Percentiles rank a stretch among this genome's conserved stretches.
These are phyloP conservation scores for Urocyon cinereoargenteus DNA, from an alignment of 2,797 vertebrate genomes.

Conservation along the genomic window DNA sequence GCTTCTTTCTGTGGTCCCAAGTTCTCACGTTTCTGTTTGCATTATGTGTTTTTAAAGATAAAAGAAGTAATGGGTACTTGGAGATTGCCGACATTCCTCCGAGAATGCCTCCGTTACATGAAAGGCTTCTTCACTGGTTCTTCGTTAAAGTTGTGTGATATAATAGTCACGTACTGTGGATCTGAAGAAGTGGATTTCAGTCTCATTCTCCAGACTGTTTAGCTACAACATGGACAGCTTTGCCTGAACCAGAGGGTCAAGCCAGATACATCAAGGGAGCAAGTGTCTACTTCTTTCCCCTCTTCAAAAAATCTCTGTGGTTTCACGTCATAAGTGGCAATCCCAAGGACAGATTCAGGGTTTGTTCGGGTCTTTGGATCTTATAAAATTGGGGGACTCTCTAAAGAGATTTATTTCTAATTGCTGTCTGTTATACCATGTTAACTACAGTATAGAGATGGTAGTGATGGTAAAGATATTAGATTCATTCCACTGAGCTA, in stretches of 20 bases:
- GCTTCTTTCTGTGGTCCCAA: background rate
- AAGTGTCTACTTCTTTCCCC: background rate
- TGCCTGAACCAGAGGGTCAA: background rate
- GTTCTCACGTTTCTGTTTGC: slow-evolving; percentile 11
- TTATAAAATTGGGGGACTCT: background rate
- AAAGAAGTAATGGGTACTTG: background rate
- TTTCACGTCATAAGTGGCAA: slow-evolving; percentile 20
- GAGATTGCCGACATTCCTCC: background rate
- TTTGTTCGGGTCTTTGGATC: slow-evolving; percentile 49
- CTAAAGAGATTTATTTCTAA: slow-evolving; percentile 11
- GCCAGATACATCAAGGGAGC: slow-evolving; percentile 42
- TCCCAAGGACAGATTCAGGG: slow-evolving; percentile 12
- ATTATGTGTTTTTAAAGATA: background rate
- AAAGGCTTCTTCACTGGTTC: background rate
- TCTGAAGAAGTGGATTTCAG: background rate
- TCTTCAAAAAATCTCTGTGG: background rate
- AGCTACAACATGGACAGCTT: background rate
- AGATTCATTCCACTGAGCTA: background rate
- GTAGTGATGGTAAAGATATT: background rate
- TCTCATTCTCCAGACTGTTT: background rate
- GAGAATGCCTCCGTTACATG: background rate
- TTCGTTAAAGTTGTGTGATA: slow-evolving; percentile 5
- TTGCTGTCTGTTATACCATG: background rate
- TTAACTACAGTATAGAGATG: background rate
- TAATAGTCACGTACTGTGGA: background rate